Conservation (phyloP, 2,113 vertebrate genomes). For the Channa maculata region DNA sequence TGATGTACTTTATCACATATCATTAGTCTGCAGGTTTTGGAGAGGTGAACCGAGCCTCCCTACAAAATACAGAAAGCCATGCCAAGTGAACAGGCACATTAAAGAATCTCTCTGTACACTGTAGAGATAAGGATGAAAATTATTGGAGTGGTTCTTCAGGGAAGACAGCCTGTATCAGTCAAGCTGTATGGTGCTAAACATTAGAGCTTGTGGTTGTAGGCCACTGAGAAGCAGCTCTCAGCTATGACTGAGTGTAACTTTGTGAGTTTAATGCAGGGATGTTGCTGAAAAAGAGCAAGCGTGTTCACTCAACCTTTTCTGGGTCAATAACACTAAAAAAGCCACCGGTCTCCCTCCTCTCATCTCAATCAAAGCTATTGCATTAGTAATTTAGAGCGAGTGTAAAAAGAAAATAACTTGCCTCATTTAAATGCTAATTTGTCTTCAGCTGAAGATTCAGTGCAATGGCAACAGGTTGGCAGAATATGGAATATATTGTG, state of each 20-base stretch:
- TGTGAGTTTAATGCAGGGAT: conserved; percentile 44
- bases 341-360: conserved; percentile 55
- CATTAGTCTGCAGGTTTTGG: conserved; percentile 22
- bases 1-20: conserved; percentile 10
- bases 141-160: conserved; percentile 57
- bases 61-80: conserved; percentile 38
- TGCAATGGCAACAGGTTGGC: conserved; percentile 70
- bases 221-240: conserved; percentile 44
- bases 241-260: conserved; percentile 36
- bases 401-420: conserved; percentile 73
- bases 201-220: conserved; percentile 38
- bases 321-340: conserved; percentile 74
- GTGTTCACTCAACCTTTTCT: conserved; percentile 66
- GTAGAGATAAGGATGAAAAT: conserved; percentile 66
- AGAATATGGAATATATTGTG: conserved; percentile 59
- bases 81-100: conserved; percentile 54
- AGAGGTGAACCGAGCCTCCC: conserved; percentile 33
- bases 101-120: conserved; percentile 55
- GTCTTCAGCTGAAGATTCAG: conserved; percentile 68
- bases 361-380: conserved; percentile 63
- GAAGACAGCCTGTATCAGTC: conserved; percentile 60
- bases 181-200: conserved; percentile 40
- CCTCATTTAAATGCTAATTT: conserved; percentile 81
- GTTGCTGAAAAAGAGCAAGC: conserved; percentile 36
- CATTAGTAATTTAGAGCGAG: conserved; percentile 65